Percentiles rank a stretch among this genome's conserved stretches.
These are phyloP conservation scores for Eristalinus sepulchralis DNA, from an alignment of 2,888 invertebrate species.

Conservation along the genomic window DNA sequence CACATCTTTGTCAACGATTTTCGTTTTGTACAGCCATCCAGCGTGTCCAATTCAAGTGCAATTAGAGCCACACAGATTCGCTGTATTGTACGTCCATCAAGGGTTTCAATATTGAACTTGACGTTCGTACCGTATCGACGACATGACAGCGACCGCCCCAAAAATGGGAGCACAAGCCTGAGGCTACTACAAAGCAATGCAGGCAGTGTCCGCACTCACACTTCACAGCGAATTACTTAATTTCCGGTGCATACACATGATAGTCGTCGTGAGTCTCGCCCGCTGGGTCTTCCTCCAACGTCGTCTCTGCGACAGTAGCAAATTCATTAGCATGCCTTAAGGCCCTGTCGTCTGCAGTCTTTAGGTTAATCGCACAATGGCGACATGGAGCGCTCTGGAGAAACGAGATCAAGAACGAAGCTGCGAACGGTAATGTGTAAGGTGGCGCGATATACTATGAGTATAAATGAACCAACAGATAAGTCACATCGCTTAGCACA, in stretches of 20 bases:
- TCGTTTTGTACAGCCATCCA: conserved; percentile 48
- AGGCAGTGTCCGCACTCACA: conserved; percentile 10
- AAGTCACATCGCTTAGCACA: conserved; percentile 61
- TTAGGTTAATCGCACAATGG: conserved; percentile 23
- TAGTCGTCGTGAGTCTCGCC: conserved; percentile 19
- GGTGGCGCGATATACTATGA: conserved; percentile 59
- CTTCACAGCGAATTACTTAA: conserved; percentile 50
- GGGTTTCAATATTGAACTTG: conserved; percentile 69
- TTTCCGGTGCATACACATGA: conserved; percentile 55
- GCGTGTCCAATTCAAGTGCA: conserved; percentile 68
- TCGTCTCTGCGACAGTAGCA: conserved; percentile 33
- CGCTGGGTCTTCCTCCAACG: conserved; percentile 24
- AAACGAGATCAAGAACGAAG: background rate
- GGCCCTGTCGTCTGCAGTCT: conserved; percentile 4
- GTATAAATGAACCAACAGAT: background rate
- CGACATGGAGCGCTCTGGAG: conserved; percentile 26
- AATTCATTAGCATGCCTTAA: conserved; percentile 60
- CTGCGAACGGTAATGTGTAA: conserved; percentile 29
- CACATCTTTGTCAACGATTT: conserved; percentile 25
- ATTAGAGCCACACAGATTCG: conserved; percentile 58
- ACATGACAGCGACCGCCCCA: conserved; percentile 16
- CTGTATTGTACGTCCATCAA: conserved; percentile 42
- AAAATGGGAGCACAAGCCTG: background rate
- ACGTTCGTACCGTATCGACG: conserved; percentile 35
- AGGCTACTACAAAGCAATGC: background rate